Conservation (phyloP, 1,140 invertebrate species). For the Bombus difficillimus region DNA sequence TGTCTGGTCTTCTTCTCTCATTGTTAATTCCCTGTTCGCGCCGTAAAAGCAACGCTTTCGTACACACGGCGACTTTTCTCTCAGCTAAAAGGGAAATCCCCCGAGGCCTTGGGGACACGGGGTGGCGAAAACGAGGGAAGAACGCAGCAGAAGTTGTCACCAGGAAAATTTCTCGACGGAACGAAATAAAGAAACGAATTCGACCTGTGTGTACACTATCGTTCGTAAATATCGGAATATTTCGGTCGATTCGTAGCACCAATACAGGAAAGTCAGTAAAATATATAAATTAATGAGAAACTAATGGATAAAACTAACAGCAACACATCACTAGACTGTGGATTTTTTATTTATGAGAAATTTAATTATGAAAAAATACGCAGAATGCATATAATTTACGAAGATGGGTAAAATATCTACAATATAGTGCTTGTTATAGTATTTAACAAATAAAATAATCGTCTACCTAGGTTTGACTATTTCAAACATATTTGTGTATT, state of each 20-base stretch:
- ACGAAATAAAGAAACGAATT: constrained; percentile 45
- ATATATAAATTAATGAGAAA: background rate
- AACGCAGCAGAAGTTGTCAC: constrained; percentile 37
- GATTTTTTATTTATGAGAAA: too few species aligned
- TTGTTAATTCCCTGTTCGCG: constrained; percentile 19
- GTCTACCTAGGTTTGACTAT: too few species aligned
- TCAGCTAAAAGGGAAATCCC: constrained; percentile 20
- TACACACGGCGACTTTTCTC: background rate
- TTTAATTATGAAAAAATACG: too few species aligned
- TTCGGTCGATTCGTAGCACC: background rate
- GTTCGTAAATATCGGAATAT: background rate
- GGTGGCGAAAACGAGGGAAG: constrained; percentile 10
- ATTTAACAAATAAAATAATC: too few species aligned
- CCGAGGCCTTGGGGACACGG: background rate
- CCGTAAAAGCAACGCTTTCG: background rate
- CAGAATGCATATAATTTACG: too few species aligned
- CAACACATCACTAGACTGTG: background rate
- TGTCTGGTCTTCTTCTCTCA: background rate
- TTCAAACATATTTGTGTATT: too few species aligned
- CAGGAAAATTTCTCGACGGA: constrained; percentile 30
- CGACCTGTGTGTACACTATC: background rate
- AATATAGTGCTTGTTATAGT: too few species aligned
- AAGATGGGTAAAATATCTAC: too few species aligned
- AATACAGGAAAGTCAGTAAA: background rate
- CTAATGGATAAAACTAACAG: background rate